phyloP scores from a whole-genome alignment of 2,888 invertebrate genomes.

The Lucinisca nassula region DNA sequence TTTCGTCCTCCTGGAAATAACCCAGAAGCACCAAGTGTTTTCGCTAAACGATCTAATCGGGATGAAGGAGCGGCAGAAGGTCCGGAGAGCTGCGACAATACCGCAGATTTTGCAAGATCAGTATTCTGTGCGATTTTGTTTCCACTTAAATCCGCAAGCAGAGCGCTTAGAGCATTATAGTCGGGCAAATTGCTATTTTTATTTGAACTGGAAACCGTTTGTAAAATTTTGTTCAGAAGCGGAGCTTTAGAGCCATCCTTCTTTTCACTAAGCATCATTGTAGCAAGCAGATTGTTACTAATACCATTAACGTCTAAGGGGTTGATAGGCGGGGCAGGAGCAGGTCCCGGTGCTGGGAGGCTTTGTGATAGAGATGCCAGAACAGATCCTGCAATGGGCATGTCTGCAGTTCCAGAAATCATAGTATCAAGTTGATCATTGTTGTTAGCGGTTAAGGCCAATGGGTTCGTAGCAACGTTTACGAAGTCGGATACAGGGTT shows the following conservation, averaged over 20 bases:
- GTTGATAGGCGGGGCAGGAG: neutral
- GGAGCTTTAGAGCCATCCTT: neutral
- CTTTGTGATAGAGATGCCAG: neutral
- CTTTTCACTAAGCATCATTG: neutral
- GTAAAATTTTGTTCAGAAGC: neutral
- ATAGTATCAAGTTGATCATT: too few relatives aligned
- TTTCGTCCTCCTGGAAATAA: too few relatives aligned
- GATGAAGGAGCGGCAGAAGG: neutral
- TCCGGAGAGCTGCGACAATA: neutral
- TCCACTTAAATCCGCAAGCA: neutral
- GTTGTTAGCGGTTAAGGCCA: too few relatives aligned
- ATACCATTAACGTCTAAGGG: too few relatives aligned
- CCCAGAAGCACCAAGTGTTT: neutral
- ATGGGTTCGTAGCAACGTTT: too few relatives aligned
- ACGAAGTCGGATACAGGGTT: too few relatives aligned
- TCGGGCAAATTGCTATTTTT: neutral
- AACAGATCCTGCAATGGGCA: too few relatives aligned
- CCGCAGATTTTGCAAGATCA: neutral
- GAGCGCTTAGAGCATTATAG: neutral
- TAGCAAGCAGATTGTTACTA: neutral
- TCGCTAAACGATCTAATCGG: neutral
- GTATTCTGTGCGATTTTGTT: neutral
- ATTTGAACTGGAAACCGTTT: neutral
- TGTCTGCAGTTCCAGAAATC: too few relatives aligned
- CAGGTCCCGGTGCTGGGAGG: neutral